Conservation (phyloP, 2,113 vertebrate species). For the Peromyscus maniculatus region DNA sequence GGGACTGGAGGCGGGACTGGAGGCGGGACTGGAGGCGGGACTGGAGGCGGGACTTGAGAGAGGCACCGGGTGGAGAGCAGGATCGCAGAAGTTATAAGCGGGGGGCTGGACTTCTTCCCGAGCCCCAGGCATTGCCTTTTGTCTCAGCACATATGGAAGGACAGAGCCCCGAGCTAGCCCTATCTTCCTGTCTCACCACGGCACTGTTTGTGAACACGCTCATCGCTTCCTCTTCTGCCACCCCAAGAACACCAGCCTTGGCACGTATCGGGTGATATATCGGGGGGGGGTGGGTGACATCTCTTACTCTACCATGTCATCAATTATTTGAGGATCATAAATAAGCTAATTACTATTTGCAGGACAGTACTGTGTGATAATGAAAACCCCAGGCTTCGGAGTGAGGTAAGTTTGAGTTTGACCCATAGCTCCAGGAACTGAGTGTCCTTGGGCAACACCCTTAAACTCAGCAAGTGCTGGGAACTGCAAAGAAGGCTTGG, state of each 20-base stretch:
- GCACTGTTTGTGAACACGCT: neutral
- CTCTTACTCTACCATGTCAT: neutral
- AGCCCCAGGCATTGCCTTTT: neutral
- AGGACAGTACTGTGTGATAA: neutral
- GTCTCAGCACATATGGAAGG: neutral
- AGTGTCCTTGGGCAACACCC: neutral
- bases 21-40: too few relatives aligned
- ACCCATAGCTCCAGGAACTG: neutral
- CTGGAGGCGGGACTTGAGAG: neutral
- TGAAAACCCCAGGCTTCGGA: neutral
- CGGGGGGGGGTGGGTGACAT: rapidly evolving
- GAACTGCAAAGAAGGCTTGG: neutral
- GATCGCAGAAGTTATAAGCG: neutral
- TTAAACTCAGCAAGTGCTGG: neutral
- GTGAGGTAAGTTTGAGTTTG: neutral
- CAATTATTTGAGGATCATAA: neutral
- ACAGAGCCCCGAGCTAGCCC: neutral
- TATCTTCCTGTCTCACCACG: neutral
- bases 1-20: neutral
- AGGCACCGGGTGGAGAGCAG: neutral
- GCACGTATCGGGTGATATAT: rapidly evolving
- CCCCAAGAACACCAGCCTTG: neutral
- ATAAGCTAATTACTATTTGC: neutral
- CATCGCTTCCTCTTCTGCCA: neutral
- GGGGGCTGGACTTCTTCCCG: neutral